Evolutionary conservation across 2,797 vertebrate genomes (phyloP), one percentile per base, ranked within the genome.

Genomic region (Dipus sagitta): DNA sequence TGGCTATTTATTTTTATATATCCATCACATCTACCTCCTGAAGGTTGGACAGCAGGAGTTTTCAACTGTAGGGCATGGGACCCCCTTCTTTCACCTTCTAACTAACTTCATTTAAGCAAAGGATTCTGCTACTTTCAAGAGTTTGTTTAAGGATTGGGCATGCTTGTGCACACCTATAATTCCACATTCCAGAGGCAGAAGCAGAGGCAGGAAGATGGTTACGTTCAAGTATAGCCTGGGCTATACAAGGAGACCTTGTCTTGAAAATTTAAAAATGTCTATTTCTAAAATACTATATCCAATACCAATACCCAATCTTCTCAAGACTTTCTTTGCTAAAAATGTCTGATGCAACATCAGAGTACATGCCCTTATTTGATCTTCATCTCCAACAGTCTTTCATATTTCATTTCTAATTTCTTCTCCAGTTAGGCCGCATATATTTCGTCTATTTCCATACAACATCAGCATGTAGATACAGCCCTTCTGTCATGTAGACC

Each of bases 221-320:
- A 38, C 3, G 38, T 38, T 38, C 83, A 62, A 23, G 34, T 21
- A 17, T 60, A 28, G 52, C 17, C 83, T 62, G 18, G 54, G 32
- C 26, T 74, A 7, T 12, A n/a, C 18, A 75, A 26, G 32, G 74
- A 74, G 26, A 62, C 34, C 24, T 30, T 15, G 54, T 72, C 52
- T 74, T 74, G 18, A 74, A 54, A 62, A 62, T 6, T 54, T 54
- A 54, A 54, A 54, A 64, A 65, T 23, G 62, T 71, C 52, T 54
- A 47, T 87, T 71, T 70, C 24, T n/a, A 86, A 90, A 95, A 79
- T n/a, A 88, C 1, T 62, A 3, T 54, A 34, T 12, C 74, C n/a
- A n/a, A n/a, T n/a, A n/a, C n/a, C n/a, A n/a, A n/a, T n/a, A 30
- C 65, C 67, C 11, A 94, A 72, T 81, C 72, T 90, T 93, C 80